Evolutionary conservation across 2,888 invertebrate genomes (phyloP).

Genomic region (Pristionchus exspectatus): DNA sequence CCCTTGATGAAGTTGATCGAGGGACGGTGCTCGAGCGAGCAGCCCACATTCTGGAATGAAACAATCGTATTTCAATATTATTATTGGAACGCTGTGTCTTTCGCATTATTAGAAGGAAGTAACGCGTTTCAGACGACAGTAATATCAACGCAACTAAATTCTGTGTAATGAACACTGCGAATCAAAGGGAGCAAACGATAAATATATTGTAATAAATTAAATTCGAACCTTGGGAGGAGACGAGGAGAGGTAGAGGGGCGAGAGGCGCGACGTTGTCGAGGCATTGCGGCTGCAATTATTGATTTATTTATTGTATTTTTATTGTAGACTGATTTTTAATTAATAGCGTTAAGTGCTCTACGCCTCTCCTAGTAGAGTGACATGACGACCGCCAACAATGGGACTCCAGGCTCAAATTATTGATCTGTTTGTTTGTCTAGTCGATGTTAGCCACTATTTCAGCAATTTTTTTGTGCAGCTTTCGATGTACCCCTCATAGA

Average conservation of each 20-base stretch:
- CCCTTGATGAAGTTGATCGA: conserved; percentile 63
- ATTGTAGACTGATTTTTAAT: background rate
- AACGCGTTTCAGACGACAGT: background rate
- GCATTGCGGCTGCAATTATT: conserved; percentile 35
- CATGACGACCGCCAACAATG: too few species aligned
- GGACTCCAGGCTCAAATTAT: background rate
- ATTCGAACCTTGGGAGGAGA: conserved; percentile 55
- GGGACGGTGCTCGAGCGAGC: conserved; percentile 55
- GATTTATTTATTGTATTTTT: too few species aligned
- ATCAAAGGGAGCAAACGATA: background rate
- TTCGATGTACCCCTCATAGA: background rate
- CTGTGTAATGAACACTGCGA: background rate
- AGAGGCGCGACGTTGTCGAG: conserved; percentile 60
- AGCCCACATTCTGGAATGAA: conserved; percentile 42
- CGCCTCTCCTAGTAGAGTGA: too few species aligned
- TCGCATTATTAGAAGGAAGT: conserved; percentile 49
- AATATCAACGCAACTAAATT: conserved; percentile 52
- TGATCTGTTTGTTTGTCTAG: background rate
- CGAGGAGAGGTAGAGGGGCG: conserved; percentile 56
- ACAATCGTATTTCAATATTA: background rate
- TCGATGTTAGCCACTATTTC: background rate
- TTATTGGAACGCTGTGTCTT: too few species aligned
- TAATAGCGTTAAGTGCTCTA: background rate
- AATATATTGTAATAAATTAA: background rate
- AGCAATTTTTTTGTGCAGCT: background rate